Conservation (phyloP, 1,140 invertebrate species). For the Listronotus oregonensis region DNA sequence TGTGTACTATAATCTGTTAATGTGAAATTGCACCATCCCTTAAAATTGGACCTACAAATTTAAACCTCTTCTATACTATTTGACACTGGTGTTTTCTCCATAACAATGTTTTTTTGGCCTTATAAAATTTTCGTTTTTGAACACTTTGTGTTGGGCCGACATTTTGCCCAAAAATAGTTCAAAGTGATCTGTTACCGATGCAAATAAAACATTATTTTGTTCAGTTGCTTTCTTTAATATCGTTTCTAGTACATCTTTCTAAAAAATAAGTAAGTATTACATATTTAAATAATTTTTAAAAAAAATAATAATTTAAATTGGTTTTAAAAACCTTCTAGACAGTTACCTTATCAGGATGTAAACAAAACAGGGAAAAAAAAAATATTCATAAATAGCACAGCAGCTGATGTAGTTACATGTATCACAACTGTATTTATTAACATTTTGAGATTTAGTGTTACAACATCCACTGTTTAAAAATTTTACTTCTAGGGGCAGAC, state of each 20-base stretch:
- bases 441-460: slow-evolving; percentile 63
- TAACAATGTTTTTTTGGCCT: slow-evolving; percentile 88
- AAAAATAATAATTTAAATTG: too few species aligned
- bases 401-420: slow-evolving; percentile 82
- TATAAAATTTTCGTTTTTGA: slow-evolving; percentile 91
- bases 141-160: slow-evolving; percentile 88
- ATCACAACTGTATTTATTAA: slow-evolving; percentile 79
- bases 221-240: slow-evolving; percentile 73
- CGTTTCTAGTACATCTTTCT: slow-evolving; percentile 72
- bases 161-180: slow-evolving; percentile 90
- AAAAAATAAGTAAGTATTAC: slow-evolving; percentile 46
- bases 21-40: not conserved
- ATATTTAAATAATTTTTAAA: too few species aligned
- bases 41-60: not conserved
- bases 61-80: slow-evolving; percentile 25
- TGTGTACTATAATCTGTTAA: too few species aligned
- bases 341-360: slow-evolving; percentile 84
- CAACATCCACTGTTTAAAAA: slow-evolving; percentile 84
- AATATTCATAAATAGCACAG: slow-evolving; percentile 89
- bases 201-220: slow-evolving; percentile 74
- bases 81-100: slow-evolving; percentile 62
- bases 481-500: slow-evolving; percentile 77
- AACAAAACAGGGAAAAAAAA: slow-evolving; percentile 91
- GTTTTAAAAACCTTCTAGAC: too few species aligned
- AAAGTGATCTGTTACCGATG: slow-evolving; percentile 81